phyloP scores from a whole-genome alignment of 2,113 vertebrate species.

The Paralichthys olivaceus region DNA sequence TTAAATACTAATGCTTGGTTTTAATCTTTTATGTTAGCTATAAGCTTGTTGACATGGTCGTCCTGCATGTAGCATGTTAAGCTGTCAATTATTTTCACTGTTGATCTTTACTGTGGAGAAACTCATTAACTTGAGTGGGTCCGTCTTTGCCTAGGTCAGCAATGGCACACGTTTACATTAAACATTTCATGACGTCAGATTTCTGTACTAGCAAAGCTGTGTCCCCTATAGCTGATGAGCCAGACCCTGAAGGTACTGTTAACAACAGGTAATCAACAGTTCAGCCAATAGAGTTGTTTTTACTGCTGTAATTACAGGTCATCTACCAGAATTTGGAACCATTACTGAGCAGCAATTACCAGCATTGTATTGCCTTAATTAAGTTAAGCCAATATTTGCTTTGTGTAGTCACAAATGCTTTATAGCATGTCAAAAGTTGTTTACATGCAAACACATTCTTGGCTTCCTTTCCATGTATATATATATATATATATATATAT shows the following conservation, averaged over 20 bases:
- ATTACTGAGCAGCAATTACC: not conserved
- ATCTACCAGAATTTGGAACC: not conserved
- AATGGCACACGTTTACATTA: not conserved
- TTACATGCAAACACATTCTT: too few relatives aligned
- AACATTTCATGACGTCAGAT: not conserved
- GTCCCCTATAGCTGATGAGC: not conserved
- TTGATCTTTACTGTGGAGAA: not conserved
- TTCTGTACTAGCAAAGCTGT: not conserved
- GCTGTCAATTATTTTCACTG: not conserved
- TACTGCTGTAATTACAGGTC: not conserved
- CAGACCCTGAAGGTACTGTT: not conserved
- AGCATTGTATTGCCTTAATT: not conserved
- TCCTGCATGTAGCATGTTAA: not conserved
- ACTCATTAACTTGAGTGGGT: constrained; percentile 8
- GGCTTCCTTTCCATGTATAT: too few relatives aligned
- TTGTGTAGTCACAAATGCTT: not conserved
- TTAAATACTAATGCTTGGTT: not conserved
- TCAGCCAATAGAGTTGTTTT: not conserved
- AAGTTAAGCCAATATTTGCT: constrained; percentile 3
- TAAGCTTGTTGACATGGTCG: not conserved
- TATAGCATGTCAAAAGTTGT: constrained; percentile 4
- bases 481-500: too few relatives aligned
- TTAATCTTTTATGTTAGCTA: not conserved
- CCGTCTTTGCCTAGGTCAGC: not conserved
- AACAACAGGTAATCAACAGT: not conserved